phyloP scores from a whole-genome alignment of 2,888 invertebrate genomes.

The Platerodrilus igneus region DNA sequence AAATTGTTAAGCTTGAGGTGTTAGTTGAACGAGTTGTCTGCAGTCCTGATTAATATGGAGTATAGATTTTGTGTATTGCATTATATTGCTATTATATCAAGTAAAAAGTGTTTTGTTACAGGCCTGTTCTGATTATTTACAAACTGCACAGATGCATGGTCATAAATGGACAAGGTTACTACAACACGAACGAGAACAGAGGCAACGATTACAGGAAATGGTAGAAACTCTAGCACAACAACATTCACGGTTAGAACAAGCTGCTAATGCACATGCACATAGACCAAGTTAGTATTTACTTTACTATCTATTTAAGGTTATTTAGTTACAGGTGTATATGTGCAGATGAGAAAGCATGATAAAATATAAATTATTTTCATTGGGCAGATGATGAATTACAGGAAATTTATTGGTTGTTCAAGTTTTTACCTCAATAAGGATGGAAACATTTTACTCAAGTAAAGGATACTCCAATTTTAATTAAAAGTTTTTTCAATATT shows the following conservation, averaged over 20 bases:
- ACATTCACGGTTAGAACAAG: slow-evolving; percentile 92
- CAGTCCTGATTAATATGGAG: no score
- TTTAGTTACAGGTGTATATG: no score
- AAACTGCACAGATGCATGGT: slow-evolving; percentile 84
- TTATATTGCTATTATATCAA: slow-evolving; percentile 64
- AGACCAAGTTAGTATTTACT: slow-evolving; percentile 49
- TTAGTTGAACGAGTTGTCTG: no score
- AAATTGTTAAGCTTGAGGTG: no score
- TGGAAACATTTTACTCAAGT: no score
- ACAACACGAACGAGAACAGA: slow-evolving; percentile 92
- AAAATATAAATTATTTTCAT: slow-evolving; percentile 3
- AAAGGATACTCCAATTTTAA: no score
- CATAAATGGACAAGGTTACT: slow-evolving; percentile 89
- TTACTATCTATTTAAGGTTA: no score
- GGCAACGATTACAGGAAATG: slow-evolving; percentile 88
- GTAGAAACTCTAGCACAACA: slow-evolving; percentile 97
- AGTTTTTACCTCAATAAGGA: no score
- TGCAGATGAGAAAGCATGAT: no score
- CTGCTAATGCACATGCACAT: slow-evolving; percentile 64
- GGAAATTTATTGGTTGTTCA: slow-evolving; percentile 11
- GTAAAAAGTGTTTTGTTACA: slow-evolving; percentile 55
- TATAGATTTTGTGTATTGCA: no score
- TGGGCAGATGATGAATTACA: slow-evolving; percentile 10
- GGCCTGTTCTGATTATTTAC: slow-evolving; percentile 90
- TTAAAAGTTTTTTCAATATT: no score